Conservation (phyloP, 2,888 invertebrate genomes). For the Caenorhabditis plicata region DNA sequence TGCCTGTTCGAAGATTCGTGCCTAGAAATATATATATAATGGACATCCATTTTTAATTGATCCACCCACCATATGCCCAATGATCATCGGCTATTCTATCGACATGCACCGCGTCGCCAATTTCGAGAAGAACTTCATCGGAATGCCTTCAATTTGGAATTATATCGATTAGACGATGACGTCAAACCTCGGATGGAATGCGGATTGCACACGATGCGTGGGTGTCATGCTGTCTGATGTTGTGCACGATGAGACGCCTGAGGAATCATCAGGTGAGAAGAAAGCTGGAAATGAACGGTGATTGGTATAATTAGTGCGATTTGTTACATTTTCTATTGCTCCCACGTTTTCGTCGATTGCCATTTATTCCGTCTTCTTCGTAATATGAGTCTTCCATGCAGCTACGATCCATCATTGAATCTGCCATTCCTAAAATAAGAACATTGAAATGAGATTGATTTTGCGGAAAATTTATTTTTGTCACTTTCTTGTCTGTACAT, state of each 20-base stretch:
- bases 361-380: conserved; percentile 62
- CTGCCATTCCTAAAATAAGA: no score
- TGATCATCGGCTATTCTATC: conserved; percentile 84
- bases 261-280: conserved; percentile 59
- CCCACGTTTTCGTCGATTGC: conserved; percentile 36
- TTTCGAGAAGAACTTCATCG: conserved; percentile 87
- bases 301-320: not conserved
- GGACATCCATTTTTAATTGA: conserved; percentile 15
- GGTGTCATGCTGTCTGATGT: conserved; percentile 56
- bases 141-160: conserved; percentile 21
- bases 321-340: conserved; percentile 29
- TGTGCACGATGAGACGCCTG: conserved; percentile 63
- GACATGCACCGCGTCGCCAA: conserved; percentile 94
- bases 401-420: conserved; percentile 42
- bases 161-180: not conserved
- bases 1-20: conserved; percentile 88
- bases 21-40: conserved; percentile 70
- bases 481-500: no score
- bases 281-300: conserved; percentile 34
- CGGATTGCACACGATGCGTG: conserved; percentile 77
- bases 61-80: conserved; percentile 86
- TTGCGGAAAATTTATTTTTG: no score
- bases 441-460: no score
- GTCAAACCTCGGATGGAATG: conserved; percentile 80
- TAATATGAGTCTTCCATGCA: conserved; percentile 58